Conservation (phyloP, 1,140 invertebrate species). For the Drosophila kepulauana region DNA sequence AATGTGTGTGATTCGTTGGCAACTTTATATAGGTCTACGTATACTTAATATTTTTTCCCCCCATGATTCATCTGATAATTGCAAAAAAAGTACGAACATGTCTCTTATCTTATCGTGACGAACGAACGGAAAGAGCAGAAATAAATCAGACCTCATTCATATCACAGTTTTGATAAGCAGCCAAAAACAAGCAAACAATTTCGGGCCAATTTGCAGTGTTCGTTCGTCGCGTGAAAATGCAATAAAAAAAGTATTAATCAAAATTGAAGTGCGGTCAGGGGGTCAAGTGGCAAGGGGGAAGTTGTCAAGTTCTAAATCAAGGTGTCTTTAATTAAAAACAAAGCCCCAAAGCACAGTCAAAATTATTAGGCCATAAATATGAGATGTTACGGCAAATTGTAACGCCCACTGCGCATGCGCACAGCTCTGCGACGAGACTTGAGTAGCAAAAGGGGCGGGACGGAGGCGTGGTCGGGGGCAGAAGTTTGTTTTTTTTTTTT, state of each 20-base stretch:
- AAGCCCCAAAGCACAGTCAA: conserved; percentile 31
- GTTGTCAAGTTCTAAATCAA: conserved; percentile 55
- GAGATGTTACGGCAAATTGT: conserved; percentile 72
- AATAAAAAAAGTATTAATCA: conserved; percentile 11
- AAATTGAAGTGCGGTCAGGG: not conserved
- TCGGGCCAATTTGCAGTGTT: conserved; percentile 21
- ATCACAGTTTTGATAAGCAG: conserved; percentile 57
- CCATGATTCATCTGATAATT: conserved; percentile 32
- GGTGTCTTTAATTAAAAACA: conserved; percentile 56
- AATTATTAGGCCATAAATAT: conserved; percentile 82
- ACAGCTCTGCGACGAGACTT: conserved; percentile 58
- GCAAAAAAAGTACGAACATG: conserved; percentile 37
- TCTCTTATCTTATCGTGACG: conserved; percentile 61
- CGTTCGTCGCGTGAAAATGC: conserved; percentile 14
- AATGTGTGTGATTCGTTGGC: conserved; percentile 51
- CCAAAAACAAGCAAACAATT: conserved; percentile 28
- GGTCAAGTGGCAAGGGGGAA: not conserved
- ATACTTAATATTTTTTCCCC: conserved; percentile 4
- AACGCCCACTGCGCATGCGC: conserved; percentile 79
- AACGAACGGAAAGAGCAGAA: conserved; percentile 29
- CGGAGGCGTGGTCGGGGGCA: not conserved
- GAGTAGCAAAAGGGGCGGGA: not conserved
- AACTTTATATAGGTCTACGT: conserved; percentile 14
- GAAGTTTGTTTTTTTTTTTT: not conserved
- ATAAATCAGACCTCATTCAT: conserved; percentile 63